Conservation (phyloP, 2,888 invertebrate species). For the Elegia similella region DNA sequence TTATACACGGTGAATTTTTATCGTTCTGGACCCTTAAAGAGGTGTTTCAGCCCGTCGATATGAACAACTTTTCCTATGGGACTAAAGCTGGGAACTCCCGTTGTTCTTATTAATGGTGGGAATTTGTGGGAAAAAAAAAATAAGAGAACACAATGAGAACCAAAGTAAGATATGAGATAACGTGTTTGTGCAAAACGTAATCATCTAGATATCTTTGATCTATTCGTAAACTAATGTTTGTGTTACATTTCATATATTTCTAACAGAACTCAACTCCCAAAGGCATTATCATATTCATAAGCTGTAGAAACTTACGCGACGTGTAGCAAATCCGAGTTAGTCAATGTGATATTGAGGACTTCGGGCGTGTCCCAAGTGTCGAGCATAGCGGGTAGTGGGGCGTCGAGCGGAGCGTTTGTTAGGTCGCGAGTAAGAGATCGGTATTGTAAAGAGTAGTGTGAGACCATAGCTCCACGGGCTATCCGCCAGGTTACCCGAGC, state of each 20-base stretch:
- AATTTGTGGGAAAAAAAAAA: too few species aligned
- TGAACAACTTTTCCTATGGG: too few species aligned
- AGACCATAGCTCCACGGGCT: slow-evolving; percentile 64
- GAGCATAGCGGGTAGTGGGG: slow-evolving; percentile 60
- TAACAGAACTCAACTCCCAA: slow-evolving; percentile 33
- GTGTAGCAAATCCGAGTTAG: slow-evolving; percentile 70
- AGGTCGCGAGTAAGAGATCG: slow-evolving; percentile 60
- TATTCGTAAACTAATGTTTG: slow-evolving; percentile 4
- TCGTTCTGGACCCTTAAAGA: too few species aligned
- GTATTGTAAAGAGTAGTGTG: slow-evolving; percentile 71
- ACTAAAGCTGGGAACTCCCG: too few species aligned
- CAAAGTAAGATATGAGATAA: background rate
- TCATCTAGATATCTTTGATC: background rate
- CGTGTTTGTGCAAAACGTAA: background rate
- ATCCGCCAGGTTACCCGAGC: slow-evolving; percentile 71
- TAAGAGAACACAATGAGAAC: too few species aligned
- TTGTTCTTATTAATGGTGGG: too few species aligned
- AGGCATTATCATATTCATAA: slow-evolving; percentile 45
- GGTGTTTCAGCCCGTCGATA: too few species aligned
- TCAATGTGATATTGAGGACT: slow-evolving; percentile 66
- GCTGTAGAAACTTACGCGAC: slow-evolving; percentile 64
- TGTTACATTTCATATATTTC: slow-evolving; percentile 14
- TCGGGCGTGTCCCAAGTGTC: slow-evolving; percentile 69
- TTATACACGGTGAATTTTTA: too few species aligned
- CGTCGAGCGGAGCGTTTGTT: slow-evolving; percentile 56